Evolutionary conservation across 1,140 invertebrate genomes (phyloP), one percentile per base, ranked within the genome.

Genomic region (Acyrthosiphon pisum): DNA sequence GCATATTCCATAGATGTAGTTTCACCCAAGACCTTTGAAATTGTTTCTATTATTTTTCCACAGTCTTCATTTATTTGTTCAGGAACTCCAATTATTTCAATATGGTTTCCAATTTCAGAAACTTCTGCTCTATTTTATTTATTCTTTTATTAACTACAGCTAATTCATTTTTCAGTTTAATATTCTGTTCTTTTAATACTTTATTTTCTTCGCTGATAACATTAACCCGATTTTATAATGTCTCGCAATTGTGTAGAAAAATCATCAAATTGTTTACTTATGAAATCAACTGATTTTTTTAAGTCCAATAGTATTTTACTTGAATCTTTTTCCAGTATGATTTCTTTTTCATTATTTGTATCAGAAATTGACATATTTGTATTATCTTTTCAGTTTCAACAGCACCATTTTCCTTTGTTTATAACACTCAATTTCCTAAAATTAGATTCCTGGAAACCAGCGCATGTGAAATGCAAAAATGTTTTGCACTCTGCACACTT

Each of bases 341-440:
- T 7, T 76, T 76, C 30, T n/a, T 76, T 76, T 35, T 35, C 68
- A 76, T 8, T 35, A 76, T 76, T 76, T 76, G 68, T 76, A n/a
- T n/a, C 68, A 76, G 68, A 76, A n/a, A 76, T 76, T 76, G 30
- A 50, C 48, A 50, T 50, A 50, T 50, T 50, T 50, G 48, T 14
- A 50, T 50, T 76, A 76, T 76, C 68, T 76, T 76, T 76, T 30
- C 68, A 76, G 68, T 76, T 76, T 14, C 8, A 30, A 35, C 30
- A 76, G 30, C 26, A 76, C 68, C n/a, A 76, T 76, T 76, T 76
- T 9, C 68, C n/a, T 76, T 76, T 76, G n/a, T 76, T 76, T 6
- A n/a, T n/a, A 76, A 76, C 30, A 76, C 68, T 76, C 68, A 76
- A n/a, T 76, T 76, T 76, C 30, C 68, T 76, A n/a, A 76, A 76